Base-by-base conservation (phyloP, 2,888 invertebrate genomes). In the Orthonychiurus folsomi region DNA sequence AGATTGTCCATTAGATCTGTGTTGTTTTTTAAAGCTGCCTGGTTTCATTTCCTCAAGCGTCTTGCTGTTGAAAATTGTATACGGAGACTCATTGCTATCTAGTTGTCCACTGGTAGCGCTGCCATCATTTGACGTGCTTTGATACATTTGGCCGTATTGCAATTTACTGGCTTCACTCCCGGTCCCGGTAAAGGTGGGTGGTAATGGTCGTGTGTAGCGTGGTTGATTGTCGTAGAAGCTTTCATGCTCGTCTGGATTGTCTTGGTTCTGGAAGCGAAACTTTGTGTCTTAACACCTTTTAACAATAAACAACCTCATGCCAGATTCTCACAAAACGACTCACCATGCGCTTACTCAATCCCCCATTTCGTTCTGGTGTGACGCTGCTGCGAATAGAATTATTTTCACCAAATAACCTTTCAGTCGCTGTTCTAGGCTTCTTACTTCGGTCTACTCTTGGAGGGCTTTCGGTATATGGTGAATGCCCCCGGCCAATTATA, bases 361-460 rank as follows among this genome's bases (percentile, higher is more conserved):
- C 2, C 5, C 37, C 37, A 37, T 37, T 37, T 15, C 37, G 5
- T 15, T 37, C 37, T 9, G 37, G 37, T 37, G 37, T 37, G 9
- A 37, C 37, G 37, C 37, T 37, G 15, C 37, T 37, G 5, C 37
- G 5, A 15, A 37, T 37, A 15, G 37, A 73, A 54, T 76, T 73
- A 56, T 78, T 75, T 61, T 78, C 79, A 52, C 84, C 87, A 76
- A 88, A 88, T 2, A 88, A 77, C 59, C 87, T 81, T 75, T 88
- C 88, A 73, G 87, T 87, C 0, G 87, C 87, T 58, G 82, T 81
- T 67, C 83, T 74, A 3, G 93, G 93, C 74, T 93, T 88, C 1
- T 81, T 85, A 63, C 84, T 86, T 27, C 89, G 80, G 77, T 89
- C 86, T 23, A 91, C 85, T 60, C 90, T 82, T 1, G 93, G 93